Base-by-base conservation (phyloP, 2,797 vertebrate species). In the Chelidonichthys spinosus region DNA sequence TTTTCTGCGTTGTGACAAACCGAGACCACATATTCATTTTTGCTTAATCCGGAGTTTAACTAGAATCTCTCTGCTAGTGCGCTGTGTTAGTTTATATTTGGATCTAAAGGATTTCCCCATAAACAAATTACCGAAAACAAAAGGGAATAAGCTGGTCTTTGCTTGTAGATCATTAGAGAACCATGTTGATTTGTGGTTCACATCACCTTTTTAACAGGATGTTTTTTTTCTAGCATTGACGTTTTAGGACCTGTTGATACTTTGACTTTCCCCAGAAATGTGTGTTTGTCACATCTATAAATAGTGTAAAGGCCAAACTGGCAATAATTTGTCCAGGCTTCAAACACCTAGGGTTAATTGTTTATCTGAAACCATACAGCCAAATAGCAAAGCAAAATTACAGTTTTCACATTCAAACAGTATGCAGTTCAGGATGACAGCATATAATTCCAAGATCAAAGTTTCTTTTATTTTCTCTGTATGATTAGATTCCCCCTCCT, bases 81-180 rank as follows among this genome's bases (percentile, higher is more conserved):
- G 14, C 2, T 76, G 49, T 6, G 5, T 62, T 68, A 49, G 65
- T 82, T 25, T 72, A 54, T 44, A 13, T 1, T 42, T 55, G 32
- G 52, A 52, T 70, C 17, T 35, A 35, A 61, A 50, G 39, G 15
- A 44, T 73, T 66, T 72, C 11, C 13, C 5, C 54, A 36, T 35
- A 49, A 79, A 69, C 18, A 54, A 53, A 17, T 76, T 44, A 44
- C 43, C 77, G 49, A 55, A 68, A 69, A 69, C n/a, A 35, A 62
- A 78, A 76, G 72, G 77, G 63, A 76, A 69, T 74, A 44, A 60
- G 69, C 43, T 62, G 32, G 35, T 39, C 40, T 14, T 18, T 15
- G 15, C 44, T 63, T 46, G 74, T n/a, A 59, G 59, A 69, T 72
- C 7, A 17, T 46, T 40, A 8, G 32, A 42, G 36, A 42, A 72